These are phyloP conservation scores for Orthonychiurus folsomi DNA, from an alignment of 2,888 invertebrate species.

Conservation along the genomic window DNA sequence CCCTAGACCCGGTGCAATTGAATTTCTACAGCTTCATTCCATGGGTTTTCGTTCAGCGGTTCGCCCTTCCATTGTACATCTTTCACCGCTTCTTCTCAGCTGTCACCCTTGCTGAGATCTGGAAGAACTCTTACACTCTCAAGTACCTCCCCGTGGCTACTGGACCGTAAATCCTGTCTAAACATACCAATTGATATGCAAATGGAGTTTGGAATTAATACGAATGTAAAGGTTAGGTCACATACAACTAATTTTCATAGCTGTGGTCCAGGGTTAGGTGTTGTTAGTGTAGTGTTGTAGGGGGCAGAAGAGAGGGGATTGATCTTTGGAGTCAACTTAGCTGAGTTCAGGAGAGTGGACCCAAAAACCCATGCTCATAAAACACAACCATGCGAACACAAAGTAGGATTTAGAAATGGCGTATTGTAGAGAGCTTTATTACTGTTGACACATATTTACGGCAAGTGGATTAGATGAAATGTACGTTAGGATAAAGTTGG, in stretches of 20 bases:
- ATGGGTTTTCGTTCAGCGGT: conserved; percentile 86
- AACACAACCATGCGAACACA: too few relatives aligned
- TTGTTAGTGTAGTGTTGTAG: background rate
- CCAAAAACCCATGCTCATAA: too few relatives aligned
- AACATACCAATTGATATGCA: background rate
- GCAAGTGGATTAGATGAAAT: conserved; percentile 3
- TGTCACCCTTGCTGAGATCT: conserved; percentile 87
- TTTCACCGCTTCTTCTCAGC: conserved; percentile 94
- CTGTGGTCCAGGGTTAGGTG: background rate
- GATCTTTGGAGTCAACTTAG: too few relatives aligned
- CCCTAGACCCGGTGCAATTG: conserved; percentile 77
- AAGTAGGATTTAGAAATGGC: too few relatives aligned
- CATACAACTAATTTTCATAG: background rate
- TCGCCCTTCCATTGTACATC: conserved; percentile 87
- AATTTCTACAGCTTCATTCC: conserved; percentile 87
- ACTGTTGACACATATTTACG: conserved; percentile 29
- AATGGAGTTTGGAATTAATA: background rate
- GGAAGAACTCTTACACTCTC: conserved; percentile 80
- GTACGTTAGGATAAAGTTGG: too few relatives aligned
- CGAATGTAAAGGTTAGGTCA: background rate
- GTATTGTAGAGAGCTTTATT: conserved; percentile 35
- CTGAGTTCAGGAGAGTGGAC: too few relatives aligned
- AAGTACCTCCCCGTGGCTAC: conserved; percentile 41
- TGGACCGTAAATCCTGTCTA: conserved; percentile 36
- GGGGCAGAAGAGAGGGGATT: too few relatives aligned